Conservation (phyloP, 1,140 invertebrate genomes). For the Scaptodrosophila lebanonensis region DNA sequence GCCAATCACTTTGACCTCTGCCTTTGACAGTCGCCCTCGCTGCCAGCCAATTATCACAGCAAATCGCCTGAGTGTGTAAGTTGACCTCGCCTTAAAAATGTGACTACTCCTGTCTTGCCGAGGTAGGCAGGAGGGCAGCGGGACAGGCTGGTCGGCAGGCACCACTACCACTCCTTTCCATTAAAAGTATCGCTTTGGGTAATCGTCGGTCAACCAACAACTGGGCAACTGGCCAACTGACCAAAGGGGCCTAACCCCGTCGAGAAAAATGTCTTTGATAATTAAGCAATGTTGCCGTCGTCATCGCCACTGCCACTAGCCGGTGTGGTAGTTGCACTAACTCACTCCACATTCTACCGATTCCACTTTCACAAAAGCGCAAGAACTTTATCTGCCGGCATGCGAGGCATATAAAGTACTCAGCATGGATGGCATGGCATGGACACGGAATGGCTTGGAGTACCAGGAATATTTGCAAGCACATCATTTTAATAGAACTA, state of each 20-base stretch:
- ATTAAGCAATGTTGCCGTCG: constrained; percentile 54
- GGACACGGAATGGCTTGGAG: constrained; percentile 21
- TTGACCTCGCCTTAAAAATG: constrained; percentile 57
- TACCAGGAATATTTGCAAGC: constrained; percentile 26
- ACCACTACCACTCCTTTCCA: constrained; percentile 33
- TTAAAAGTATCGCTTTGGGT: not conserved
- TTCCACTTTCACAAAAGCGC: constrained; percentile 69
- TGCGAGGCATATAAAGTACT: constrained; percentile 49
- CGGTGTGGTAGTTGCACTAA: constrained; percentile 1
- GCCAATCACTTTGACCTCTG: not conserved
- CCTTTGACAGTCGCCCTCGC: not conserved
- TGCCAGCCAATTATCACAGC: too few relatives aligned
- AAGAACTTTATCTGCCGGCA: constrained; percentile 69
- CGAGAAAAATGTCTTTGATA: constrained; percentile 66
- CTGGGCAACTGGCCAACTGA: constrained; percentile 9
- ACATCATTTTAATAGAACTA: constrained; percentile 70
- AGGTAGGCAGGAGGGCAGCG: too few relatives aligned
- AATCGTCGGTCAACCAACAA: not conserved
- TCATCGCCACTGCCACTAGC: not conserved
- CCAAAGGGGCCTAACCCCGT: constrained; percentile 65
- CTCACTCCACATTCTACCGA: constrained; percentile 60
- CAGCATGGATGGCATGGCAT: constrained; percentile 31
- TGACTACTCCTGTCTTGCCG: too few relatives aligned
- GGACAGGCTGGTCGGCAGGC: too few relatives aligned
- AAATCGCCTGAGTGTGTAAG: constrained; percentile 1